Evolutionary conservation across 2,888 invertebrate species (phyloP), one percentile per base, ranked within the genome.

Genomic region (Dromius quadrimaculatus): DNA sequence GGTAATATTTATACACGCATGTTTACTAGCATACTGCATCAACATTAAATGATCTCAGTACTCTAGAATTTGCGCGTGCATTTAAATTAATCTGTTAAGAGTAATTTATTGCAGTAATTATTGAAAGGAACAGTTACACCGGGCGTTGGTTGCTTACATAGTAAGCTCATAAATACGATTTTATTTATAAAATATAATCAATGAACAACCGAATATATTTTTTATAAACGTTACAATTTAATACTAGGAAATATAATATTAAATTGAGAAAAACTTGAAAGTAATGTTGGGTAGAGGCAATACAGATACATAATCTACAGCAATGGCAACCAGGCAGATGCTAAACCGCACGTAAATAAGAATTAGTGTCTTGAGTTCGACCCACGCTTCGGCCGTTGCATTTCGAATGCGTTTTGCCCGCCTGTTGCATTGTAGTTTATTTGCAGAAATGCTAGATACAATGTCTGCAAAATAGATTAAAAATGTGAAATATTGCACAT

Each of bases 111-210:
- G 13, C 41, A 20, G 62, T 43, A 62, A 62, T 62, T 62, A 62
- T 62, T 43, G 38, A 41, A 62, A 62, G 62, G 19, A 62, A 62
- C 62, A 62, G 62, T 62, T 62, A 62, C n/a, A n/a, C 41, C n/a
- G 59, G 36, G 11, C 11, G 50, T 15, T 41, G 6, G 41, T 22
- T 47, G 47, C 23, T 6, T 38, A 11, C n/a, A n/a, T 38, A 6
- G n/a, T 47, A n/a, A n/a, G n/a, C n/a, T n/a, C n/a, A n/a, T n/a
- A n/a, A n/a, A n/a, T n/a, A n/a, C n/a, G n/a, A n/a, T n/a, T n/a
- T n/a, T n/a, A n/a, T n/a, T n/a, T n/a, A n/a, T n/a, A n/a, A n/a
- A n/a, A n/a, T n/a, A n/a, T n/a, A n/a, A n/a, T n/a, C n/a, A n/a
- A n/a, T n/a, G n/a, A n/a, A n/a, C n/a, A n/a, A n/a, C n/a, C n/a